Base-by-base conservation (phyloP, 2,888 invertebrate genomes). In the Hirudinaria manillensis region DNA sequence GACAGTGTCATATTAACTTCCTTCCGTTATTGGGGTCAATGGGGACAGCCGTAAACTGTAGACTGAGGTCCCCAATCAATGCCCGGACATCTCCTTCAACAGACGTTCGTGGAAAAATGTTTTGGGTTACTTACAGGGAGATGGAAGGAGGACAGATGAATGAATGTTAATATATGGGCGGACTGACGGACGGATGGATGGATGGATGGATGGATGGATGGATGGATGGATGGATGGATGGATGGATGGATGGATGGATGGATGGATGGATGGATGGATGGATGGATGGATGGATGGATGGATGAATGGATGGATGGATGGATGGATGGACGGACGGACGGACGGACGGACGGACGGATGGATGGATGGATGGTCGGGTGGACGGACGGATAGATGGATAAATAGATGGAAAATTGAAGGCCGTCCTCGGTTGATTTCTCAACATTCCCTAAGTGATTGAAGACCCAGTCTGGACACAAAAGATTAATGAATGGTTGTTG, bases 251-350 rank as follows among this genome's bases (percentile, higher is more conserved):
- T 61, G 13, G 61, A 61, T 61, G 61, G 61, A 61, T 7, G 27
- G 13, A 61, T 13, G 61, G 61, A 61, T 61, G 13, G n/a, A 61
- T 61, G 27, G n/a, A 61, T 61, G 27, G n/a, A 61, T 61, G 27
- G 6, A 61, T 61, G 27, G 3, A 61, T 7, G 27, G 61, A 61
- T 7, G 27, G 13, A 61, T 61, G 27, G 3, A 61, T 7, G 13
- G 61, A 7, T 7, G 27, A 27, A 61, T 61, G 27, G 13, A 38
- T 38, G 38, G 27, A 61, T 61, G 27, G 13, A 61, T 61, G 27
- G 61, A 61, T 13, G 13, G 3, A 13, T 13, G 61, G 61, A 61
- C 3, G 21, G 27, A 3, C 13, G 3, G 27, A 61, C 6, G 3
- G 3, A 61, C 13, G 27, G 13, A 61, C 13, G 27, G 61, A 38